Evolutionary conservation across 2,888 invertebrate genomes (phyloP), one percentile per base, ranked within the genome.

Genomic region (Phania funesta): DNA sequence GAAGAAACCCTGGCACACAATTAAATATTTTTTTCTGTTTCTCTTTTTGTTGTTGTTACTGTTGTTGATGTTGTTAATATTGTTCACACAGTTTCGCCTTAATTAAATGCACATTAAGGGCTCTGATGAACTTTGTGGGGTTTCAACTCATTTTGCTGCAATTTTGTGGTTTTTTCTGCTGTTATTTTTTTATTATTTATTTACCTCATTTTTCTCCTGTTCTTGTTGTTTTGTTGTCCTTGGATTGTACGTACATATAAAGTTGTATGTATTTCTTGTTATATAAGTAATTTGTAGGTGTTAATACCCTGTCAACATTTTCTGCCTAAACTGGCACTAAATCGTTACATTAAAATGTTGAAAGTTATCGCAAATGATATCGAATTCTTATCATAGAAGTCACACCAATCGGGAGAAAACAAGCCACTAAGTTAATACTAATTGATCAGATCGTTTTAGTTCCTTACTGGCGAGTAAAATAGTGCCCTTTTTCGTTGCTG

Each of bases 81-180:
- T 74, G 9, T 67, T 74, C 26, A 68, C 58, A 75, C 58, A 44
- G 64, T 78, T 75, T 74, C 60, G 74, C 74, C 74, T 78, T 83
- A 83, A 84, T 84, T 84, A 84, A 84, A 75, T 81, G 83, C 71
- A 84, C 67, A 82, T 83, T 80, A 79, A 76, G 76, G 76, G 82
- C 78, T 74, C 74, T 70, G 78, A 65, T 82, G 78, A 82, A 78
- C 82, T 82, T 75, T 82, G 78, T 75, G 64, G 82, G 77, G 50
- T 77, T 78, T 82, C 48, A 64, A 70, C 70, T 65, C 20, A 6
- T 77, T 32, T 41, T 54, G 13, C 16, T 44, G 16, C 1, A 16
- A 7, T 44, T 18, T 44, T 44, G 3, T 18, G 3, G n/a, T n/a
- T 38, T 38, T 38, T 3, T 8, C n/a, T n/a, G 2, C 16, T 16